phyloP scores from a whole-genome alignment of 2,113 vertebrate genomes.

The Anser brachyrhynchus region DNA sequence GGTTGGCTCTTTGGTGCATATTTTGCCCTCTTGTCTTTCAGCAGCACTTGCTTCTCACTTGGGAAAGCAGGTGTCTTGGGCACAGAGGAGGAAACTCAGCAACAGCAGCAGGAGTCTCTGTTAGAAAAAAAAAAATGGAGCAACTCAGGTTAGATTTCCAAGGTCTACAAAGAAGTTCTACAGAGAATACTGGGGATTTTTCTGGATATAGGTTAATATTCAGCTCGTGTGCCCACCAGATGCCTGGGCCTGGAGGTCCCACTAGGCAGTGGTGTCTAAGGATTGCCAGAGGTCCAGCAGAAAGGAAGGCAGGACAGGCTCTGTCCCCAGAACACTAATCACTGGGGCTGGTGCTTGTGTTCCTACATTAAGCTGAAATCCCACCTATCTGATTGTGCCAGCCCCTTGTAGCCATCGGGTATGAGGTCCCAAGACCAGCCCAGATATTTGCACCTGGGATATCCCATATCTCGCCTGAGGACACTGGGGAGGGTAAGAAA shows the following conservation, averaged over 20 bases:
- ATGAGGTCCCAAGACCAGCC: neutral
- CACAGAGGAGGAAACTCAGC: neutral
- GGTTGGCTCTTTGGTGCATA: conserved; percentile 4
- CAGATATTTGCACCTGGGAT: neutral
- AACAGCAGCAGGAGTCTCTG: conserved; percentile 12
- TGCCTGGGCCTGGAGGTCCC: neutral
- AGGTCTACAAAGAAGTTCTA: neutral
- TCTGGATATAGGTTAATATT: neutral
- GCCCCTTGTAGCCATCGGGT: neutral
- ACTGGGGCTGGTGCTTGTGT: neutral
- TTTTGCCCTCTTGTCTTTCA: neutral
- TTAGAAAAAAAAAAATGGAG: neutral
- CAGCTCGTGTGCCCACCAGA: neutral
- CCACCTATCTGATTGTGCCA: neutral
- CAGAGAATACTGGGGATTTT: neutral
- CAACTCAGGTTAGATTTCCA: neutral
- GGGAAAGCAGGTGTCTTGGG: neutral
- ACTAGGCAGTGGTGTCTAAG: neutral
- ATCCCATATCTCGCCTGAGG: fast-evolving
- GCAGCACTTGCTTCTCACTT: neutral
- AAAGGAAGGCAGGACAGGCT: fast-evolving
- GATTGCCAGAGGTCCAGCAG: neutral
- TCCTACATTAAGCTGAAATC: neutral
- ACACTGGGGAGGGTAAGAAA: neutral
- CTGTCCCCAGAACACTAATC: neutral